phyloP scores from a whole-genome alignment of 2,797 vertebrate genomes.

The Lagocephalus sceleratus region DNA sequence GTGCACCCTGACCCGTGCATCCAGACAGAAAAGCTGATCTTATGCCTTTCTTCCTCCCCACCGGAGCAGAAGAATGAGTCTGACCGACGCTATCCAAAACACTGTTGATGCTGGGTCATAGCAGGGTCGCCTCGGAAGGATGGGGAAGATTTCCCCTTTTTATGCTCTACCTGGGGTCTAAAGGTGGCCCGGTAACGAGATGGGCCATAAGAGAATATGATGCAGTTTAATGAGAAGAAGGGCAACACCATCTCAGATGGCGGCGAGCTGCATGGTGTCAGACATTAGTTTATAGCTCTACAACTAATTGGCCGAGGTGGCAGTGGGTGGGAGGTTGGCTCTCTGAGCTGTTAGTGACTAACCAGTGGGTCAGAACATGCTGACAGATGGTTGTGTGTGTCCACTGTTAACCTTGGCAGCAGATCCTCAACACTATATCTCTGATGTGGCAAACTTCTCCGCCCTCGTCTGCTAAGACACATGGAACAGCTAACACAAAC shows the following conservation, averaged over 20 bases:
- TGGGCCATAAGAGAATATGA: conserved; percentile 20
- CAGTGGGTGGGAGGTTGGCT: conserved; percentile 30
- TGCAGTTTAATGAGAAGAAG: conserved; percentile 35
- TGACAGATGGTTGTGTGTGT: conserved; percentile 55
- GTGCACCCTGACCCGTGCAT: conserved; percentile 8
- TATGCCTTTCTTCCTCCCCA: conserved; percentile 26
- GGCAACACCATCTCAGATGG: conserved; percentile 21
- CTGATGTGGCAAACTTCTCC: conserved; percentile 41
- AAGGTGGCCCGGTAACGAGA: conserved; percentile 29
- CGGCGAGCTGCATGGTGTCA: conserved; percentile 8
- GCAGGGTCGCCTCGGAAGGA: conserved; percentile 40
- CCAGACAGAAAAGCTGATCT: background rate
- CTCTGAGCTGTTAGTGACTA: conserved; percentile 24
- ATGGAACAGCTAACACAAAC: conserved; percentile 44
- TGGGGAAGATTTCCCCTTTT: conserved; percentile 25
- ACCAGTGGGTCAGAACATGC: conserved; percentile 38
- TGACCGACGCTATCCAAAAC: conserved; percentile 5
- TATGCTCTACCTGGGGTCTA: conserved; percentile 31
- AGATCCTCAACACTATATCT: conserved; percentile 37
- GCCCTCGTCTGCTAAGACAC: conserved; percentile 38
- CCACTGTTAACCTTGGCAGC: conserved; percentile 41
- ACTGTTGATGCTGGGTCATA: conserved; percentile 25
- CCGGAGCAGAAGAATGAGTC: conserved; percentile 41
- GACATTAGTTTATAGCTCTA: conserved; percentile 23
- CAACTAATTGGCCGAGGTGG: conserved; percentile 26